phyloP scores from a whole-genome alignment of 1,140 invertebrate genomes.

The Neotoxoptera formosana region DNA sequence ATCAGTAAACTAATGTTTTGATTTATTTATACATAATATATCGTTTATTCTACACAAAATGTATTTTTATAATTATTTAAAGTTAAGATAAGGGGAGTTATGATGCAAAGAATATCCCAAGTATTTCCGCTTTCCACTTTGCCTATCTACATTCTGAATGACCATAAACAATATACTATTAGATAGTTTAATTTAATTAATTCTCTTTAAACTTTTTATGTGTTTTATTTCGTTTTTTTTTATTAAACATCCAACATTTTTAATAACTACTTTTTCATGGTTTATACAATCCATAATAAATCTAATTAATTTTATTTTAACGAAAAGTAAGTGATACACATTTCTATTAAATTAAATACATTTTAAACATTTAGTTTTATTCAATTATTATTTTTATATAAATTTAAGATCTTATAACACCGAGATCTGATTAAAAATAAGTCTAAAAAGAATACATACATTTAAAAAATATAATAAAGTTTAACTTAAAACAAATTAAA shows the following conservation, averaged over 20 bases:
- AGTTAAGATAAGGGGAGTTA: too few relatives aligned
- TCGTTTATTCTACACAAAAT: background rate
- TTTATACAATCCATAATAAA: background rate
- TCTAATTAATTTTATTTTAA: background rate
- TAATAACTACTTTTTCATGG: background rate
- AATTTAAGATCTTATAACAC: background rate
- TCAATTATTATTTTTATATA: background rate
- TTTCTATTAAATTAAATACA: background rate
- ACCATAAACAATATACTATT: background rate
- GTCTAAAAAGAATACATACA: background rate
- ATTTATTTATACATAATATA: too few relatives aligned
- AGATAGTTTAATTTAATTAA: background rate
- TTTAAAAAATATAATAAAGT: background rate
- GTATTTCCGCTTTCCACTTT: background rate
- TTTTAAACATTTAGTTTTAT: background rate
- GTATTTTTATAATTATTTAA: background rate
- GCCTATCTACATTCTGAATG: background rate
- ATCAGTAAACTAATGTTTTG: background rate
- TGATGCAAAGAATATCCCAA: background rate
- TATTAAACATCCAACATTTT: background rate
- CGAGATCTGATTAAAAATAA: background rate
- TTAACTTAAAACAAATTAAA: slow-evolving; percentile 11
- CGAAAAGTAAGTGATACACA: background rate
- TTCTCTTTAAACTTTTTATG: background rate
- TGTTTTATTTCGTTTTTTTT: background rate